Conservation (phyloP, 2,888 invertebrate genomes). For the Leptodirus hochenwartii region DNA sequence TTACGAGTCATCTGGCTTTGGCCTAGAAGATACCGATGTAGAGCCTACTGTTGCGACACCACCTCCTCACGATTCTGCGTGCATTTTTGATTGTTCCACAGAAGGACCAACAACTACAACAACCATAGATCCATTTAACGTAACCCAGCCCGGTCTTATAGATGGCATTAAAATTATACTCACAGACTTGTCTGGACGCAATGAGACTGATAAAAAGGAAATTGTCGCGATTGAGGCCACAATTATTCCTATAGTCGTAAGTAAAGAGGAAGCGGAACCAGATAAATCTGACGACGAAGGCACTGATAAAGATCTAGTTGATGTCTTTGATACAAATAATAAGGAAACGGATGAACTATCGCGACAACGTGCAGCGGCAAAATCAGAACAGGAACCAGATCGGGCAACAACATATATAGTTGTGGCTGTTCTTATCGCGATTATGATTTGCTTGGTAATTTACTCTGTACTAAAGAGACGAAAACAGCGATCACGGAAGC, state of each 20-base stretch:
- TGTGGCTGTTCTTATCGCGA: constrained; percentile 13
- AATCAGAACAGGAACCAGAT: constrained; percentile 4
- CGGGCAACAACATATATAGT: constrained; percentile 13
- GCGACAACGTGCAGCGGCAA: not conserved
- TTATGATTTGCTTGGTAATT: constrained; percentile 15
- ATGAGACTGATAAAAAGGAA: constrained; percentile 8
- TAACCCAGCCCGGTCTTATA: constrained; percentile 1
- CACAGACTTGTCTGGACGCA: constrained; percentile 2
- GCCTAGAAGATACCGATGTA: too few species aligned
- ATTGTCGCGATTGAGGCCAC: constrained; percentile 5
- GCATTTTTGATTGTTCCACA: constrained; percentile 15
- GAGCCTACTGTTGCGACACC: constrained; percentile 5
- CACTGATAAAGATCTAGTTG: not conserved
- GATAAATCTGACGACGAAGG: not conserved
- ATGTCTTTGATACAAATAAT: not conserved
- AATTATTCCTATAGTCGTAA: not conserved
- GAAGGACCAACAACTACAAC: constrained; percentile 5
- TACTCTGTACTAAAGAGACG: constrained; percentile 15
- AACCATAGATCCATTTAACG: constrained; percentile 6
- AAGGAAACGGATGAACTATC: not conserved
- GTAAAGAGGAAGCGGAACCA: not conserved
- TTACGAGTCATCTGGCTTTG: constrained; percentile 8
- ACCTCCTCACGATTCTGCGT: constrained; percentile 8
- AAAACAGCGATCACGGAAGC: constrained; percentile 2
- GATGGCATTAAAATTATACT: not conserved